phyloP scores from a whole-genome alignment of 2,113 vertebrate genomes.

The Drymodes brunneopygia region DNA sequence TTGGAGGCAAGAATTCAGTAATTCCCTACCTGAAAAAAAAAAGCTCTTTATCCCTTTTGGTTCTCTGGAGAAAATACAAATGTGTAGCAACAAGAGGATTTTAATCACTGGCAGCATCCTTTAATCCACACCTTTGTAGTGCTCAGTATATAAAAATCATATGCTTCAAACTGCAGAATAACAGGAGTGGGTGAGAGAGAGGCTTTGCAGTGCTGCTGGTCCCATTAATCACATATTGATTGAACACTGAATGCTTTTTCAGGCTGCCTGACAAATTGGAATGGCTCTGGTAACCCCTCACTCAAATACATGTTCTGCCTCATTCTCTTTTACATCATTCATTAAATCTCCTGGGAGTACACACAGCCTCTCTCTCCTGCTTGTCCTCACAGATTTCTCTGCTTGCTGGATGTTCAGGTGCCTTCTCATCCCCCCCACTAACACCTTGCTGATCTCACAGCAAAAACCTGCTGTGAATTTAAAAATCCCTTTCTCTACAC shows the following conservation, averaged over 20 bases:
- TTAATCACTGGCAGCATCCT: background rate
- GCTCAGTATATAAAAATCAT: background rate
- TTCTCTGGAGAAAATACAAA: background rate
- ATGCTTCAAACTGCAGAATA: background rate
- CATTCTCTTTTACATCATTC: conserved; percentile 24
- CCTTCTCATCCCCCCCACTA: background rate
- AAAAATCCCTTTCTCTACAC: background rate
- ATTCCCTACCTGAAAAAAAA: background rate
- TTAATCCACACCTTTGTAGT: background rate
- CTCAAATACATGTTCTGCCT: background rate
- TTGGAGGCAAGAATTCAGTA: background rate
- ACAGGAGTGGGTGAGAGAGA: background rate
- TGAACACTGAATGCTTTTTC: background rate
- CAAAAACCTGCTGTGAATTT: background rate
- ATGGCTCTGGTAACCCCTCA: background rate
- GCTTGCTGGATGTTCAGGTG: background rate
- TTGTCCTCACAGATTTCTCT: background rate
- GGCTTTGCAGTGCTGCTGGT: background rate
- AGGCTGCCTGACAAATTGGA: conserved; percentile 23
- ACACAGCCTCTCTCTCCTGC: background rate
- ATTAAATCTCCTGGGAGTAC: background rate
- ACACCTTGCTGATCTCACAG: background rate
- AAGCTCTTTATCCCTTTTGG: background rate
- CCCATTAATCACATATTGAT: background rate
- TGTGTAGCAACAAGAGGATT: background rate